Conservation (phyloP, 2,888 invertebrate species). For the Platycheirus rosarum region DNA sequence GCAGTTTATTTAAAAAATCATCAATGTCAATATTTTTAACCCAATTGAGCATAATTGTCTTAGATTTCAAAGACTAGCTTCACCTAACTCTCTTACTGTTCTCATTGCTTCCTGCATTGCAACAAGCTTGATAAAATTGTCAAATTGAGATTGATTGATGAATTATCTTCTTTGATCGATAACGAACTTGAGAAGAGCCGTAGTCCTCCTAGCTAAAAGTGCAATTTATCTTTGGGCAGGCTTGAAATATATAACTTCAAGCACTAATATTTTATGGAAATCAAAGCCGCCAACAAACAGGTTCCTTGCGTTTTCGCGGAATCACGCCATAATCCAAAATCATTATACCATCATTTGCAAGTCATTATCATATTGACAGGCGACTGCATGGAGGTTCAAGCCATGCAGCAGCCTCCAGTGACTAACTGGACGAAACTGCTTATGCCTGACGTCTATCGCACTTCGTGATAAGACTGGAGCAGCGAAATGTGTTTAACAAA, state of each 20-base stretch:
- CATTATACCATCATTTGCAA: conserved; percentile 73
- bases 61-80: not conserved
- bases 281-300: conserved; percentile 43
- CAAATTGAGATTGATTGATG: conserved; percentile 19
- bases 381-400: conserved; percentile 68
- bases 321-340: conserved; percentile 62
- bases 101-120: conserved; percentile 9
- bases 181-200: conserved; percentile 28
- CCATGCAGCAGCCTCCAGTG: conserved; percentile 69
- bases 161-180: conserved; percentile 33
- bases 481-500: conserved; percentile 22
- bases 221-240: conserved; percentile 20
- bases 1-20: not conserved
- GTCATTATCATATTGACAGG: conserved; percentile 73
- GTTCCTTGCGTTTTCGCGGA: conserved; percentile 44
- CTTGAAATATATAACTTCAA: not conserved
- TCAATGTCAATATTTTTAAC: not conserved
- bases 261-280: conserved; percentile 1
- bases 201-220: conserved; percentile 15
- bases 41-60: not conserved
- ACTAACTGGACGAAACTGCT: conserved; percentile 70
- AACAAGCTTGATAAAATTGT: not conserved
- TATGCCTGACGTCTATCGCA: conserved; percentile 42
- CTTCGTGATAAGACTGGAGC: conserved; percentile 49
- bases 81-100: not conserved